phyloP scores from a whole-genome alignment of 2,888 invertebrate species.

The Cantharis nigra region DNA sequence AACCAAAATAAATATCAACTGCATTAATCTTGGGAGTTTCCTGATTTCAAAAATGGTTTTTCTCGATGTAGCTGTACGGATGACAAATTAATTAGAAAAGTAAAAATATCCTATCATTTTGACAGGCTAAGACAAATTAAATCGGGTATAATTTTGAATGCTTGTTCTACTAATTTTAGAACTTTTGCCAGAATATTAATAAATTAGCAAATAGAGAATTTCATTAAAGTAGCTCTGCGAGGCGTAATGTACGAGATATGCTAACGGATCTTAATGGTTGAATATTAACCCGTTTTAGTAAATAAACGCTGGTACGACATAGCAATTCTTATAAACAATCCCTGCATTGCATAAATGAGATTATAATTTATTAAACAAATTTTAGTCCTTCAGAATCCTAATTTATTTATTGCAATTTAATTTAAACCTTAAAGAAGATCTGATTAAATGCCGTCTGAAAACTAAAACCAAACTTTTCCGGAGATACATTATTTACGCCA shows the following conservation, averaged over 20 bases:
- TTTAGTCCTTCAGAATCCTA: neutral
- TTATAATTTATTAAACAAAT: neutral
- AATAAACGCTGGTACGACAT: neutral
- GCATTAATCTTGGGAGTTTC: neutral
- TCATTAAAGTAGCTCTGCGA: neutral
- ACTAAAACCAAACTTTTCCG: neutral
- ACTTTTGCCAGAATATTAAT: neutral
- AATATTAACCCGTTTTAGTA: neutral
- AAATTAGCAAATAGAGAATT: neutral
- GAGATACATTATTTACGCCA: neutral
- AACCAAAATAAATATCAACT: conserved; percentile 4
- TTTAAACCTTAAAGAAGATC: neutral
- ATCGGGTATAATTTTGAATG: neutral
- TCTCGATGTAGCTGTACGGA: neutral
- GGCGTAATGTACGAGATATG: neutral
- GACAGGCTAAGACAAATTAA: neutral
- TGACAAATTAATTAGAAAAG: neutral
- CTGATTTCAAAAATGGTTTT: neutral
- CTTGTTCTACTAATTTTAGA: neutral
- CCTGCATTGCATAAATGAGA: neutral
- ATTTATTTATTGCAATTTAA: neutral
- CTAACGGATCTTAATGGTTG: neutral
- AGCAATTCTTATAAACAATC: neutral
- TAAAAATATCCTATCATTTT: neutral
- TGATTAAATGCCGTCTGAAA: neutral